Evolutionary conservation across 2,888 invertebrate genomes (phyloP).

Genomic region (Busseola fusca): DNA sequence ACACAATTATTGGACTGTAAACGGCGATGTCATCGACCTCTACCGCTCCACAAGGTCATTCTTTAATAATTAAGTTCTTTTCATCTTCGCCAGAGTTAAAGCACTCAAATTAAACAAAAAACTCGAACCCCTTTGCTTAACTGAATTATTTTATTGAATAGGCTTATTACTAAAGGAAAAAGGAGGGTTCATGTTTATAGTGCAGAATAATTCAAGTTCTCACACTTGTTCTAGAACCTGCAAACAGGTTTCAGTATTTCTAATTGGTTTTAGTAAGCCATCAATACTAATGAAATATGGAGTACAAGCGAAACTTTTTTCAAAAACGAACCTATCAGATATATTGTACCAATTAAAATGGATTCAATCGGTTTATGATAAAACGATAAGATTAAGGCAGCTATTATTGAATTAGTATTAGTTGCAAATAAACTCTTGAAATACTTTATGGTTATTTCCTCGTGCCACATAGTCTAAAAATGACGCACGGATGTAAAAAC

Average conservation of each 20-base stretch:
- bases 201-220: conserved; percentile 64
- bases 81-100: conserved; percentile 53
- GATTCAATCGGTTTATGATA: conserved; percentile 51
- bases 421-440: conserved; percentile 35
- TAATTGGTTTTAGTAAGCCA: conserved; percentile 64
- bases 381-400: conserved; percentile 41
- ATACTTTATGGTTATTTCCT: conserved; percentile 20
- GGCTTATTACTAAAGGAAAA: conserved; percentile 75
- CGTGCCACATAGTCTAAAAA: conserved; percentile 16
- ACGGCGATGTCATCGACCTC: conserved; percentile 54
- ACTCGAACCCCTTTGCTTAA: conserved; percentile 63
- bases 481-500: conserved; percentile 27
- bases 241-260: conserved; percentile 60
- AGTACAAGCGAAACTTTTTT: conserved; percentile 47
- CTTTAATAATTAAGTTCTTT: conserved; percentile 58
- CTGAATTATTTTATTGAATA: conserved; percentile 75
- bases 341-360: conserved; percentile 56
- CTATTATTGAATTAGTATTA: conserved; percentile 46
- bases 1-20: conserved; percentile 29
- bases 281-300: conserved; percentile 62
- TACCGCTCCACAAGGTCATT: conserved; percentile 54
- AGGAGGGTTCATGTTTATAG: conserved; percentile 54
- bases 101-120: conserved; percentile 64
- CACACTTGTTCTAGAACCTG: conserved; percentile 69
- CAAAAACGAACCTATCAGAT: conserved; percentile 32